Conservation (phyloP, 2,888 invertebrate species). For the Odontocolon sp. region DNA sequence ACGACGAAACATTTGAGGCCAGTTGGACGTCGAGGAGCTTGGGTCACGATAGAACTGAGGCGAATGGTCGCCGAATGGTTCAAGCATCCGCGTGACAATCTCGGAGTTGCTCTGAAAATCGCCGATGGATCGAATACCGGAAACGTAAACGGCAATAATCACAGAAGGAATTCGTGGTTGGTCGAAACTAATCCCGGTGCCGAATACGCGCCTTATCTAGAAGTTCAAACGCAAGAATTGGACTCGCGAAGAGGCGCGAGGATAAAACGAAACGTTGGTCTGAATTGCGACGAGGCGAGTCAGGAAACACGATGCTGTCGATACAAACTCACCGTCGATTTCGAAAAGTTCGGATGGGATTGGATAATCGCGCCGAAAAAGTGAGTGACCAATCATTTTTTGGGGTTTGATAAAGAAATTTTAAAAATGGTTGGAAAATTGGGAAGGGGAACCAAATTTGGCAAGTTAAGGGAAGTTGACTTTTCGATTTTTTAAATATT, state of each 20-base stretch:
- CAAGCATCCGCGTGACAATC: slow-evolving; percentile 87
- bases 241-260: slow-evolving; percentile 84
- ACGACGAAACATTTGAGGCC: slow-evolving; percentile 77
- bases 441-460: too few relatives aligned
- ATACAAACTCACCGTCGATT: slow-evolving; percentile 96
- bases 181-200: slow-evolving; percentile 86
- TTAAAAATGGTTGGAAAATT: too few relatives aligned
- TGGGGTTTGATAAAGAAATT: not conserved
- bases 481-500: too few relatives aligned
- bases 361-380: slow-evolving; percentile 98
- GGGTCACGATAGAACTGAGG: slow-evolving; percentile 89
- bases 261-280: slow-evolving; percentile 89
- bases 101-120: slow-evolving; percentile 88
- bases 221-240: slow-evolving; percentile 82
- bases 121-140: slow-evolving; percentile 71
- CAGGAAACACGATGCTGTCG: slow-evolving; percentile 95
- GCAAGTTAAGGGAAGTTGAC: too few relatives aligned
- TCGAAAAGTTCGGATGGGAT: slow-evolving; percentile 97
- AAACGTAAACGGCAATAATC: slow-evolving; percentile 80
- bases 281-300: slow-evolving; percentile 92
- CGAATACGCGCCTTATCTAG: slow-evolving; percentile 84
- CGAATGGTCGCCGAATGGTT: slow-evolving; percentile 90
- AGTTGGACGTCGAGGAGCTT: slow-evolving; percentile 83
- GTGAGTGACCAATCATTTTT: slow-evolving; percentile 66
- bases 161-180: slow-evolving; percentile 82